Evolutionary conservation across 2,797 vertebrate genomes (phyloP).

Genomic region (Ctenosaura bakeri): DNA sequence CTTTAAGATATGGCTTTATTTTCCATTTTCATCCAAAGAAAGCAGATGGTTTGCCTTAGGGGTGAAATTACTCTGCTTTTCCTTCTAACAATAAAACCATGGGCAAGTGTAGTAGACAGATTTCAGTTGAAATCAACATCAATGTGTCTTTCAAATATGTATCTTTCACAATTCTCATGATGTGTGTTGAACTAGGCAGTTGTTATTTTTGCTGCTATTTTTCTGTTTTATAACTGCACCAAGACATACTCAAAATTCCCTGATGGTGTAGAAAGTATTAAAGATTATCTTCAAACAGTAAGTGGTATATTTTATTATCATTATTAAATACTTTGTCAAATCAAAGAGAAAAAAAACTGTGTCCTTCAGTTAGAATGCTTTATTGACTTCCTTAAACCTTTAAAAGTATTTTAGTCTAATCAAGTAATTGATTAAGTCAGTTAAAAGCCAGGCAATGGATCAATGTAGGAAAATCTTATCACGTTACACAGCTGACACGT

Average conservation of each 20-base stretch:
- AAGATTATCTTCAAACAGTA: neutral
- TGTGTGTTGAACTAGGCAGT: neutral
- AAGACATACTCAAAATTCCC: neutral
- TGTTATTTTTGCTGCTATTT: neutral
- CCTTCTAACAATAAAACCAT: constrained; percentile 20
- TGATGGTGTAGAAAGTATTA: neutral
- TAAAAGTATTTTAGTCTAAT: neutral
- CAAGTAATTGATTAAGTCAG: neutral
- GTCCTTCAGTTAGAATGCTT: neutral
- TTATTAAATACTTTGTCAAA: constrained; percentile 12
- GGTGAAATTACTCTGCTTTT: constrained; percentile 8
- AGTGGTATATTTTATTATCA: neutral
- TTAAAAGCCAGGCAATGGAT: neutral
- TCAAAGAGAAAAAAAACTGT: neutral
- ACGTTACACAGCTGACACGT: neutral
- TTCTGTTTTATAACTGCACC: neutral
- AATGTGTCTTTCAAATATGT: neutral
- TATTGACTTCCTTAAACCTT: neutral
- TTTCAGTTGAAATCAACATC: constrained; percentile 37
- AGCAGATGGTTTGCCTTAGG: constrained; percentile 31
- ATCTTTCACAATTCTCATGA: neutral
- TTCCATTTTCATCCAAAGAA: constrained; percentile 8
- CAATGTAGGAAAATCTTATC: neutral
- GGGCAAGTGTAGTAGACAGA: constrained; percentile 10
- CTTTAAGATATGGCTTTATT: neutral